A percentile compares a stretch with the other conserved stretches of the same genome.
These are phyloP conservation scores for Actinostola sp. DNA, from an alignment of 92 coral and sea anemone species.

Conservation along the genomic window DNA sequence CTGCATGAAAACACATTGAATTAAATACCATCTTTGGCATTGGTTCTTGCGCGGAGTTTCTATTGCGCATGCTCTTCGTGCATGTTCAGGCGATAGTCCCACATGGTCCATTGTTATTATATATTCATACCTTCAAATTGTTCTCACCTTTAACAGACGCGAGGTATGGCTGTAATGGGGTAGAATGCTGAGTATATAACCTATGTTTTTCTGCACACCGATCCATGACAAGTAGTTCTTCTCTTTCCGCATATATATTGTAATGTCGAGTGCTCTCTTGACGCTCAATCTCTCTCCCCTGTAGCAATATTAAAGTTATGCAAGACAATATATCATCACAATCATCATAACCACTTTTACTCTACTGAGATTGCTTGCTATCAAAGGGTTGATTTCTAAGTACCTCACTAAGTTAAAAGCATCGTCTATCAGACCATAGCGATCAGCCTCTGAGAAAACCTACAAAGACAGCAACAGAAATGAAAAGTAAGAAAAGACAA, in stretches of 20 bases:
- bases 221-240: constrained; percentile 73
- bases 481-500: too few species aligned
- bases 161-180: constrained; percentile 57
- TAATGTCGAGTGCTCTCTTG: constrained; percentile 66
- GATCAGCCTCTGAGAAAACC: constrained; percentile 56
- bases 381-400: neutral
- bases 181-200: constrained; percentile 28
- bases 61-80: neutral
- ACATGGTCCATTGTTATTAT: neutral
- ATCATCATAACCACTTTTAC: neutral
- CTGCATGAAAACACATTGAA: constrained; percentile 7
- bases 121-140: neutral
- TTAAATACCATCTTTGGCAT: neutral
- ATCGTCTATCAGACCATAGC: constrained; percentile 82
- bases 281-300: constrained; percentile 76
- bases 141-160: constrained; percentile 61
- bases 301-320: neutral
- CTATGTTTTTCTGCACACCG: constrained; percentile 34
- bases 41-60: neutral
- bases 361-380: too few species aligned
- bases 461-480: neutral
- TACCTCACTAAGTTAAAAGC: constrained; percentile 86
- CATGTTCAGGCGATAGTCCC: neutral
- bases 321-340: neutral
- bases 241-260: constrained; percentile 63